phyloP scores from a whole-genome alignment of 2,888 invertebrate species.

The Miltochrista miniata region DNA sequence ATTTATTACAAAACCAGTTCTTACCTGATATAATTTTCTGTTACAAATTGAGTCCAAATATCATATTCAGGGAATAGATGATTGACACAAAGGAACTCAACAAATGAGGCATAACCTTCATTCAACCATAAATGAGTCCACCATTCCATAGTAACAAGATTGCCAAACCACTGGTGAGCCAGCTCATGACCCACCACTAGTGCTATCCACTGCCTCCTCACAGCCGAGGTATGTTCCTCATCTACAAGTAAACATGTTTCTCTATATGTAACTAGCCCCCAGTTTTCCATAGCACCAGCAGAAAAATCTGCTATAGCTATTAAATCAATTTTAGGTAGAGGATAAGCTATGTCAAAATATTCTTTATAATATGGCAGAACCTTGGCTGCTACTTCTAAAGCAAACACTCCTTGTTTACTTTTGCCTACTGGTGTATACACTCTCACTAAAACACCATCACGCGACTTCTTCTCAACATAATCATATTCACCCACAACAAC shows the following conservation, averaged over 20 bases:
- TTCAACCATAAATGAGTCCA: constrained; percentile 99
- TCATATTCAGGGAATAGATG: constrained; percentile 97
- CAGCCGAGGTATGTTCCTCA: constrained; percentile 93
- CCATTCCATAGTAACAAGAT: constrained; percentile 99
- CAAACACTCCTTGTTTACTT: constrained; percentile 95
- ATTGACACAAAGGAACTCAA: constrained; percentile 96
- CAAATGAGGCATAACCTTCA: constrained; percentile 98
- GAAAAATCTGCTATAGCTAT: constrained; percentile 98
- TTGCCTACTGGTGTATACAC: constrained; percentile 96
- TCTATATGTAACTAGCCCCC: constrained; percentile 97
- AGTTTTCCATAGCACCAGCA: constrained; percentile 99
- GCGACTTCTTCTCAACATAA: constrained; percentile 92
- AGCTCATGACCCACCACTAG: constrained; percentile 96
- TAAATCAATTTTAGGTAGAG: constrained; percentile 97
- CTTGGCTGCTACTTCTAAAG: constrained; percentile 95
- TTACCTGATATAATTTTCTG: constrained; percentile 90
- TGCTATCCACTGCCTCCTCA: constrained; percentile 93
- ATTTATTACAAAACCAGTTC: too few relatives aligned
- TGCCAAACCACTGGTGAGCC: constrained; percentile 99
- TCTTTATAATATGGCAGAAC: constrained; percentile 97
- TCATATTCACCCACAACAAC: constrained; percentile 98
- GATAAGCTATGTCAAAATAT: constrained; percentile 97
- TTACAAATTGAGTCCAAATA: constrained; percentile 98
- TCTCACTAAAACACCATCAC: constrained; percentile 91
- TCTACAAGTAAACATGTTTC: constrained; percentile 96